phyloP scores from a whole-genome alignment of 2,113 vertebrate species.

The Alouatta palliata region DNA sequence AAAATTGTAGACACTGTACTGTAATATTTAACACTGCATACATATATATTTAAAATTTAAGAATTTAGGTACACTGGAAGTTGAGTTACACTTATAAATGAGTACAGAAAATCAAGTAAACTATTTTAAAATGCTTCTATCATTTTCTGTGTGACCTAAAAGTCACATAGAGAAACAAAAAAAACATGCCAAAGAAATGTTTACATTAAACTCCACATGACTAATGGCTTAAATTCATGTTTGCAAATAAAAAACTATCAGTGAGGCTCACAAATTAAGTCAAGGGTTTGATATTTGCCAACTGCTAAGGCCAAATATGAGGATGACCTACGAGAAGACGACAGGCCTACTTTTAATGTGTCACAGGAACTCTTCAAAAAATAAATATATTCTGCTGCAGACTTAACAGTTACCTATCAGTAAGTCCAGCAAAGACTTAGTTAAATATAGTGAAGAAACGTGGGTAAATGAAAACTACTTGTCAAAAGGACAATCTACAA shows the following conservation, averaged over 20 bases:
- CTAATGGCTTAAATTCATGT: not conserved
- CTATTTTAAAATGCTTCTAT: not conserved
- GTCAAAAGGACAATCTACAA: not conserved
- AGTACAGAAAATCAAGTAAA: constrained; percentile 7
- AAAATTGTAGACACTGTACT: not conserved
- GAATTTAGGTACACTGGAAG: not conserved
- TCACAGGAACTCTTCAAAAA: not conserved
- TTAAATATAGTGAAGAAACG: not conserved
- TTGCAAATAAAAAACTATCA: constrained; percentile 27
- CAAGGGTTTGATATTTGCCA: not conserved
- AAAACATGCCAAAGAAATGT: not conserved
- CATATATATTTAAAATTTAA: not conserved
- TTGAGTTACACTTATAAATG: not conserved
- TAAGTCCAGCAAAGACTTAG: constrained; percentile 10
- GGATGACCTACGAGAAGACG: not conserved
- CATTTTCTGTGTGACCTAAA: not conserved
- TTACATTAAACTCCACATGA: not conserved
- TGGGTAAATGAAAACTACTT: not conserved
- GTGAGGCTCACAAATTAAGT: not conserved
- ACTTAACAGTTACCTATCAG: not conserved
- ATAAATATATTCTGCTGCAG: not conserved
- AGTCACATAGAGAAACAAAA: not conserved
- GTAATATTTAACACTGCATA: not conserved
- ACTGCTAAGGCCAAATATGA: not conserved
- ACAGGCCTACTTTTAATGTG: not conserved